Evolutionary conservation across 2,113 vertebrate species (phyloP).

Genomic region (Cnemophilus loriae): DNA sequence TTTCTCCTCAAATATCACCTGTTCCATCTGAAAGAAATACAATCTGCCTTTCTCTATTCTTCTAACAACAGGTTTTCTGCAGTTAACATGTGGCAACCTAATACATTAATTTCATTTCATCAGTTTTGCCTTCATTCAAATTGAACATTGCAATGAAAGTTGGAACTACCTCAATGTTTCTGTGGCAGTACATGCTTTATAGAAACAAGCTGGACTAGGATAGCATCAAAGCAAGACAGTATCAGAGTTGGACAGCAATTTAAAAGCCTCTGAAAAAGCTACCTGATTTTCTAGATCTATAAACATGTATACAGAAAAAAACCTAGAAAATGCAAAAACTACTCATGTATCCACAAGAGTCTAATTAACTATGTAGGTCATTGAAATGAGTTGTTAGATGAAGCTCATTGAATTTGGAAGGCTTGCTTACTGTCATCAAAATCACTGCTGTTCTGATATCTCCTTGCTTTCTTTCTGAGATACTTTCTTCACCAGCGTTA

Average conservation of each 20-base stretch:
- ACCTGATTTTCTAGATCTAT: background rate
- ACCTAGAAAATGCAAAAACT: background rate
- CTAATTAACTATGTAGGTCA: background rate
- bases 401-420: background rate
- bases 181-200: background rate
- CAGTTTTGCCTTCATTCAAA: background rate
- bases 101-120: background rate
- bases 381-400: background rate
- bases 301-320: background rate
- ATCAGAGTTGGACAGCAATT: background rate
- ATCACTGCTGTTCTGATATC: background rate
- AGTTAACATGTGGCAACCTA: background rate
- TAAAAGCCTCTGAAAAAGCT: background rate
- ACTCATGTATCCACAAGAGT: no score
- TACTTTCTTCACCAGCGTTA: background rate
- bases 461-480: background rate
- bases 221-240: background rate
- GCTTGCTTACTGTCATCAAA: background rate
- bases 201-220: background rate
- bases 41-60: background rate
- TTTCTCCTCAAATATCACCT: background rate
- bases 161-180: background rate
- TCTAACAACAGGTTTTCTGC: background rate
- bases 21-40: background rate
- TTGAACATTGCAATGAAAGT: background rate